These are phyloP conservation scores for Boloria euphrosyne DNA, from an alignment of 2,888 invertebrate genomes.

Conservation along the genomic window DNA sequence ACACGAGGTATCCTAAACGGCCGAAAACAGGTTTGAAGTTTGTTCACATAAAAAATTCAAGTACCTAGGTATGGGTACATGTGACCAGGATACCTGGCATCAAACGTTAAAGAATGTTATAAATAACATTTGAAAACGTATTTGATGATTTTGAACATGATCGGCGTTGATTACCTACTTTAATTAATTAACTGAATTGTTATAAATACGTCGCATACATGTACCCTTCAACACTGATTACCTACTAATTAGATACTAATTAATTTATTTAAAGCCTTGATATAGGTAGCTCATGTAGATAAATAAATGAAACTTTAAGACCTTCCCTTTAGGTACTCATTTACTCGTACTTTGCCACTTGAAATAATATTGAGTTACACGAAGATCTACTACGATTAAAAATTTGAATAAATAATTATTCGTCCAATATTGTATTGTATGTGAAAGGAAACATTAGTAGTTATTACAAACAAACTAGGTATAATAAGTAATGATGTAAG, in stretches of 20 bases:
- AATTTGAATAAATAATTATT: background rate
- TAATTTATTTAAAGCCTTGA: background rate
- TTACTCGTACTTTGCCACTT: too few species aligned
- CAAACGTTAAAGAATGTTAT: background rate
- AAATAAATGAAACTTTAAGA: background rate
- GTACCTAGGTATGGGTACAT: conserved; percentile 28
- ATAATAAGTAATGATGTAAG: conserved; percentile 40
- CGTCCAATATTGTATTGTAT: background rate
- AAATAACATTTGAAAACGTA: background rate
- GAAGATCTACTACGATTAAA: background rate
- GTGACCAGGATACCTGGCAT: conserved; percentile 17
- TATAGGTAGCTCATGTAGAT: background rate
- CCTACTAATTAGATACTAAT: conserved; percentile 10
- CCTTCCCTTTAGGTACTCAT: too few species aligned
- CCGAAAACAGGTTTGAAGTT: conserved; percentile 46
- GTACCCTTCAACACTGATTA: conserved; percentile 2
- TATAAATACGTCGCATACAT: conserved; percentile 1
- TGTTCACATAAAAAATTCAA: conserved; percentile 42
- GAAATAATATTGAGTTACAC: too few species aligned
- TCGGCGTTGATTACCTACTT: background rate
- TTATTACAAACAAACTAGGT: conserved; percentile 27
- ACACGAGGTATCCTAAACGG: conserved; percentile 40
- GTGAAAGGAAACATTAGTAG: conserved; percentile 2
- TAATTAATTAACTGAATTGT: conserved; percentile 10
- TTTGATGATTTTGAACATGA: background rate